phyloP scores from a whole-genome alignment of 2,797 vertebrate species.

The Sitta carolinensis region DNA sequence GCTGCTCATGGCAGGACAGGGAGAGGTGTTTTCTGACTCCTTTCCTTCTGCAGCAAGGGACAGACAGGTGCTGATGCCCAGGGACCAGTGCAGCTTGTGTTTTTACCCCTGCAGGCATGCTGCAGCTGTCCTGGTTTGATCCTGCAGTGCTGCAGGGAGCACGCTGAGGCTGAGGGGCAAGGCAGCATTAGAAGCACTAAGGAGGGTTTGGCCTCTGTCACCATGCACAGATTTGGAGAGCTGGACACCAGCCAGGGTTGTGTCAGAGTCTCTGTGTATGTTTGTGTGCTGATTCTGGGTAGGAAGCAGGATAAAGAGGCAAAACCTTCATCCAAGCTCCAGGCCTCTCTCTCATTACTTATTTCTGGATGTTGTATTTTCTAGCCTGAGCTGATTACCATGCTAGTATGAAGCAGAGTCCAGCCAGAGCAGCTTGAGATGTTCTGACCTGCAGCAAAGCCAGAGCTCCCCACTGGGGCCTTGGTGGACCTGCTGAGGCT shows the following conservation, averaged over 20 bases:
- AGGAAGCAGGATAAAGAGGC: neutral
- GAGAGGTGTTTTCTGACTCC: neutral
- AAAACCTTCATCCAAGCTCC: neutral
- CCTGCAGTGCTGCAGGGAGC: neutral
- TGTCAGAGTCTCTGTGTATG: rapidly evolving
- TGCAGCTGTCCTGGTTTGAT: neutral
- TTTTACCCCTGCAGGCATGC: neutral
- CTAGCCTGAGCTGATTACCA: neutral
- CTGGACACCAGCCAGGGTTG: neutral
- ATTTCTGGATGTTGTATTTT: neutral
- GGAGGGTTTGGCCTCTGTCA: neutral
- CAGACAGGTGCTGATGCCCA: neutral
- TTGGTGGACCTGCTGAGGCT: neutral
- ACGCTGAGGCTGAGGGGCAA: neutral
- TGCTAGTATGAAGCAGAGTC: neutral
- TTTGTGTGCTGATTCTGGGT: neutral
- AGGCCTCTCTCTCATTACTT: neutral
- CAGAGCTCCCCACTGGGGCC: neutral
- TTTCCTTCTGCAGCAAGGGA: neutral
- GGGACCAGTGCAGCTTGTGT: neutral
- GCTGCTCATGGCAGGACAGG: neutral
- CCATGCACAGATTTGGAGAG: neutral
- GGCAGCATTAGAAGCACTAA: neutral
- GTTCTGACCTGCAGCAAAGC: neutral
- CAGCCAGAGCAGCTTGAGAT: neutral